These are phyloP conservation scores for Microplitis deprimator DNA, from an alignment of 2,888 invertebrate genomes.

Conservation along the genomic window DNA sequence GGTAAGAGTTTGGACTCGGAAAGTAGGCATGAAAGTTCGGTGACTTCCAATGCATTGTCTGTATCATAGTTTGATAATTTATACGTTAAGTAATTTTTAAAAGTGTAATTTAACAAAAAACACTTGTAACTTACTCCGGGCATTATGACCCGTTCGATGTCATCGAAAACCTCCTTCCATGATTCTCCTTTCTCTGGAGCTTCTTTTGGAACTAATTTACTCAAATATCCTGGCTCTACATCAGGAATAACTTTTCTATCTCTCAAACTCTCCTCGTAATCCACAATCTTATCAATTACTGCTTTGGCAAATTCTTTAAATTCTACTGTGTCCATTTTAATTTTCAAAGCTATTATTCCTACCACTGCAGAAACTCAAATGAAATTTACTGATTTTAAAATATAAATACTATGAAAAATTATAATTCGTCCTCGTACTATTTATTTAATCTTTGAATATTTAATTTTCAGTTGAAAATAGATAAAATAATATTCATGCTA, in stretches of 20 bases:
- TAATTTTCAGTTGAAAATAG: too few species aligned
- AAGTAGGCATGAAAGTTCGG: slow-evolving; percentile 95
- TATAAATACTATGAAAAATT: too few species aligned
- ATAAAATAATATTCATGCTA: too few species aligned
- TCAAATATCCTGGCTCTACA: slow-evolving; percentile 91
- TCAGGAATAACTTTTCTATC: slow-evolving; percentile 84
- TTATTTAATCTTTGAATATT: too few species aligned
- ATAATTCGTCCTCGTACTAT: too few species aligned
- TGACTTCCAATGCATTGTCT: slow-evolving; percentile 94
- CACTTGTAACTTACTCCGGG: slow-evolving; percentile 80
- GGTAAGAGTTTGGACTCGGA: slow-evolving; percentile 88
- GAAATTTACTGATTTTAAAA: too few species aligned
- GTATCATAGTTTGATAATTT: slow-evolving; percentile 25
- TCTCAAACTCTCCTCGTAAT: slow-evolving; percentile 89
- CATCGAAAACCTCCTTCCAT: slow-evolving; percentile 88
- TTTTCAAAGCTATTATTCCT: too few species aligned
- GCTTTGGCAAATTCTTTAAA: slow-evolving; percentile 89
- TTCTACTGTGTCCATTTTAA: slow-evolving; percentile 81
- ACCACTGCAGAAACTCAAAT: too few species aligned
- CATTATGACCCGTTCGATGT: slow-evolving; percentile 89
- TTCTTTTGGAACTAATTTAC: slow-evolving; percentile 83
- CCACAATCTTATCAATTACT: slow-evolving; percentile 90
- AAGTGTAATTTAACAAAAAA: not conserved
- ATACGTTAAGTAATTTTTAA: not conserved
- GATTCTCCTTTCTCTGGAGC: slow-evolving; percentile 87